These are phyloP conservation scores for Acrocephalus scirpaceus DNA, from an alignment of 2,797 vertebrate genomes.

Conservation along the genomic window DNA sequence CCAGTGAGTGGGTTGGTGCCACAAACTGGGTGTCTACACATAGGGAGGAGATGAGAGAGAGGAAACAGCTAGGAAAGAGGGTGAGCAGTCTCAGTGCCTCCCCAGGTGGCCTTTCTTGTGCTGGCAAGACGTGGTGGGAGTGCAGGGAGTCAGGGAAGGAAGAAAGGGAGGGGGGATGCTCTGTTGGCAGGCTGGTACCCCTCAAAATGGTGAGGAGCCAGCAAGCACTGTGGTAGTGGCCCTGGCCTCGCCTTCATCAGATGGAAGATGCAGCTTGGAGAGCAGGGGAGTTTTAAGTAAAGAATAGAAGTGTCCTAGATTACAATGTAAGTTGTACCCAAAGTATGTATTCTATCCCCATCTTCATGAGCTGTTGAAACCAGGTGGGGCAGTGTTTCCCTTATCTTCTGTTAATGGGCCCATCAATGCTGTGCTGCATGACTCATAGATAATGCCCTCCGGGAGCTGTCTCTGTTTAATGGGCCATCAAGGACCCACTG, in stretches of 20 bases:
- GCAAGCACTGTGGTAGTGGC: background rate
- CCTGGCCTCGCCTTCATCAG: background rate
- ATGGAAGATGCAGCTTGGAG: background rate
- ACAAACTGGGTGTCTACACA: background rate
- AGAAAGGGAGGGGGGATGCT: background rate
- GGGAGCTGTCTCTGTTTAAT: too few relatives aligned
- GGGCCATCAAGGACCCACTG: too few relatives aligned
- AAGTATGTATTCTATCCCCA: too few relatives aligned
- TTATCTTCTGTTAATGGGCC: too few relatives aligned
- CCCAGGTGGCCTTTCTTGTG: background rate
- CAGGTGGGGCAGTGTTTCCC: too few relatives aligned
- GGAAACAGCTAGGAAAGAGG: background rate
- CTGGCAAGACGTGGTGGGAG: background rate
- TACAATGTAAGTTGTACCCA: too few relatives aligned
- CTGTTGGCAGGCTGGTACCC: background rate
- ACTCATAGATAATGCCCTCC: too few relatives aligned
- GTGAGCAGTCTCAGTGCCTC: background rate
- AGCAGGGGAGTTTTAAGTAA: background rate
- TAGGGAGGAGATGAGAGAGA: background rate
- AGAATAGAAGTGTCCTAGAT: background rate
- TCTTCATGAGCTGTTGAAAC: too few relatives aligned
- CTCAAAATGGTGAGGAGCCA: rapidly evolving
- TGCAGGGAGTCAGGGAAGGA: background rate
- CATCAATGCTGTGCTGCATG: too few relatives aligned
- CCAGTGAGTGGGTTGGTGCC: background rate